Conservation (phyloP, 2,888 invertebrate genomes). For the Mantis religiosa region DNA sequence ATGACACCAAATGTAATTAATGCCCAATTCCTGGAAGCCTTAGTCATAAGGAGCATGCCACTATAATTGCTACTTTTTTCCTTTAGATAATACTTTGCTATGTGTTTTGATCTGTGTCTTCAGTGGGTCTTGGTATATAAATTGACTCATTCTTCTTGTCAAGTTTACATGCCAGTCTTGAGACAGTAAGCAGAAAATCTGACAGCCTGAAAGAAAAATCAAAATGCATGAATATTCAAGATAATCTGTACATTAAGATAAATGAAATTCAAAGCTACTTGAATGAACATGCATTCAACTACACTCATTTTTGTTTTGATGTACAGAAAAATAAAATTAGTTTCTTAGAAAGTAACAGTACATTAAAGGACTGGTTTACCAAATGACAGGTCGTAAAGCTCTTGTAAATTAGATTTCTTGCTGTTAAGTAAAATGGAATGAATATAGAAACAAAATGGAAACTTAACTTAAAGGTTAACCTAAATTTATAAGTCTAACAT, state of each 20-base stretch:
- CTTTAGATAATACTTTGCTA: not conserved
- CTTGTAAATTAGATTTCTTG: no score
- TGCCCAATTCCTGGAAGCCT: not conserved
- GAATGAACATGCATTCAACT: not conserved
- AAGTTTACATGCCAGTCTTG: constrained; percentile 60
- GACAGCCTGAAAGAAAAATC: constrained; percentile 46
- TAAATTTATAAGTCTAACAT: no score
- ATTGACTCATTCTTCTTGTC: constrained; percentile 62
- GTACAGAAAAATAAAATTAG: not conserved
- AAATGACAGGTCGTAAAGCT: no score
- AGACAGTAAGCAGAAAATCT: constrained; percentile 63
- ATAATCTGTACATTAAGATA: no score
- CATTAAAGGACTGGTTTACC: no score
- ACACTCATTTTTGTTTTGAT: not conserved
- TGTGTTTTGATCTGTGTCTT: constrained; percentile 24
- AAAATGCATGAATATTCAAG: not conserved
- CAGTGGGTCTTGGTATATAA: constrained; percentile 52
- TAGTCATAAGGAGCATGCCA: not conserved
- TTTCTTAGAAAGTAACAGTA: no score
- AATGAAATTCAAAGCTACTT: no score
- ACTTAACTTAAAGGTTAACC: no score
- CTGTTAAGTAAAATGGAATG: no score
- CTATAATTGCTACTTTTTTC: not conserved
- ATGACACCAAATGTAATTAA: not conserved
- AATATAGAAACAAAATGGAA: no score